Conservation (phyloP, 1,140 invertebrate species). For the Drosophila fuyamai region DNA sequence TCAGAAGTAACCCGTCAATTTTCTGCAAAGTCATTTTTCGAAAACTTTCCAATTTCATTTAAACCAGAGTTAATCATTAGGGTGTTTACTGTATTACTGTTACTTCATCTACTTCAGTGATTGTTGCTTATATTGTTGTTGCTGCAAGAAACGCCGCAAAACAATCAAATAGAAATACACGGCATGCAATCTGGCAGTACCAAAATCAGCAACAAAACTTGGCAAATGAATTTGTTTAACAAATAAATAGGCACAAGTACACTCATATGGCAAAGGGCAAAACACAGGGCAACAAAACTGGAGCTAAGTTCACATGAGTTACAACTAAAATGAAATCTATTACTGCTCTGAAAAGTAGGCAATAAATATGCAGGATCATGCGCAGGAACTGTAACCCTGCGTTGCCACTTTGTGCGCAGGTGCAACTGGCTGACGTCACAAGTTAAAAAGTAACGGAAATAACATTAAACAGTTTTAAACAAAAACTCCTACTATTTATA, state of each 20-base stretch:
- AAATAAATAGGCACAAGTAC: constrained; percentile 63
- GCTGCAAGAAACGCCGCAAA: constrained; percentile 56
- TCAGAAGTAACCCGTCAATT: too few species aligned
- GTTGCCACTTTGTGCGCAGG: background rate
- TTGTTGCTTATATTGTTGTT: constrained; percentile 16
- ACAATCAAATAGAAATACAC: constrained; percentile 63
- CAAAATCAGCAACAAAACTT: constrained; percentile 30
- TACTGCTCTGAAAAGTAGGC: background rate
- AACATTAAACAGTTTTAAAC: too few species aligned
- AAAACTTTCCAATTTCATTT: too few species aligned
- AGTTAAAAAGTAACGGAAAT: background rate
- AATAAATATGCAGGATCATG: background rate
- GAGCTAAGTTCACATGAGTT: background rate
- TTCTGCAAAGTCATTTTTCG: too few species aligned
- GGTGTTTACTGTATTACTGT: background rate
- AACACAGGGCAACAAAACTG: constrained; percentile 31
- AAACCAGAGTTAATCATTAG: background rate
- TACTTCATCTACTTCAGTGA: constrained; percentile 2
- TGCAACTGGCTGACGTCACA: background rate
- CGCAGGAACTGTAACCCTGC: background rate
- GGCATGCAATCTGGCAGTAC: constrained; percentile 59
- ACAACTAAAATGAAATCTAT: too few species aligned
- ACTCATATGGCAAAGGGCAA: constrained; percentile 12
- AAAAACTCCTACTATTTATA: too few species aligned
- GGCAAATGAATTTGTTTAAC: constrained; percentile 68